A percentile compares a stretch with the other conserved stretches of the same genome.
These are phyloP conservation scores for Brachypalpus laphriformis DNA, from an alignment of 2,888 invertebrate genomes.

Conservation along the genomic window DNA sequence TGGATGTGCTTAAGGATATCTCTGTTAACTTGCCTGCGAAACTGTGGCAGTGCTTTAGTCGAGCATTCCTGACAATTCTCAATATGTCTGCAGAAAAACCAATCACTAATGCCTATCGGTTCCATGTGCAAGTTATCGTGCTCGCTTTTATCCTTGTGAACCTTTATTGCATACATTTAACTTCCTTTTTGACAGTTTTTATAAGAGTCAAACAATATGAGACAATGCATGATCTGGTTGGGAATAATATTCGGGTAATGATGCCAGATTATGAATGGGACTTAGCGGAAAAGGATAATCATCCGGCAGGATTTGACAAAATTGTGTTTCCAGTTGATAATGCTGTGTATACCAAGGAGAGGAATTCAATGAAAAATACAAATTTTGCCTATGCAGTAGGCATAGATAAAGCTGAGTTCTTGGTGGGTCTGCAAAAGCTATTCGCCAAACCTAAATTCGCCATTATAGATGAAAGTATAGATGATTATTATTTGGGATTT, in stretches of 20 bases:
- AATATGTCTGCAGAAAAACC: background rate
- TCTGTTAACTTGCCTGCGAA: background rate
- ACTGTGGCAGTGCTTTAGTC: constrained; percentile 32
- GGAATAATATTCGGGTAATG: constrained; percentile 25
- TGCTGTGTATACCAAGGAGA: background rate
- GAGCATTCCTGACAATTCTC: constrained; percentile 22
- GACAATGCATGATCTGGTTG: constrained; percentile 29
- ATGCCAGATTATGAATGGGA: constrained; percentile 7
- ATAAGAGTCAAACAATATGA: constrained; percentile 53
- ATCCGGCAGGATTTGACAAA: background rate
- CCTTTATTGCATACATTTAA: constrained; percentile 34
- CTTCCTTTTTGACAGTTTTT: constrained; percentile 53
- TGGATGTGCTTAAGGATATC: constrained; percentile 24
- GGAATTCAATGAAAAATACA: constrained; percentile 21
- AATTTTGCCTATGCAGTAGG: constrained; percentile 3
- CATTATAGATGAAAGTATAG: background rate
- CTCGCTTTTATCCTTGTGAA: constrained; percentile 39
- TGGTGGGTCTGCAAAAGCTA: background rate
- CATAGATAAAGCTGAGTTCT: constrained; percentile 23
- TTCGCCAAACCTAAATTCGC: constrained; percentile 4
- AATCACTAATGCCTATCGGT: constrained; percentile 20
- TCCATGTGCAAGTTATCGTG: constrained; percentile 30
- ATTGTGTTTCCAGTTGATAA: background rate
- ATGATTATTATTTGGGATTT: constrained; percentile 12
- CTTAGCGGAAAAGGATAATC: background rate